Evolutionary conservation across 2,888 invertebrate species (phyloP), one percentile per base, ranked within the genome.

Genomic region (Pristionchus maxplancki): DNA sequence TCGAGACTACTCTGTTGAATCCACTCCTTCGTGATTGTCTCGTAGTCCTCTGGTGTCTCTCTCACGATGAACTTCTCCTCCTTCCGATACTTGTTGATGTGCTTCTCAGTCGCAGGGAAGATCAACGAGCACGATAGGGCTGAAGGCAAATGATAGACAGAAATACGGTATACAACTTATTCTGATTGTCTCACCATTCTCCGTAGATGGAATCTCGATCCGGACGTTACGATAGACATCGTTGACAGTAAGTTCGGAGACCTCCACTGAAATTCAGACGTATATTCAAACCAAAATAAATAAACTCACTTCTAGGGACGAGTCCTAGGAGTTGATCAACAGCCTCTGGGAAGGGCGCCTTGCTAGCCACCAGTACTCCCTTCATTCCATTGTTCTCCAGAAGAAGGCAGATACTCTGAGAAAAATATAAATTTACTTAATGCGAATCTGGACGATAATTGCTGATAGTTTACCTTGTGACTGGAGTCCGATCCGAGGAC

Each of bases 71-170:
- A 96, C 5, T 96, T 95, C 88, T 96, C 96, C 92, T 97, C 97
- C 50, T 96, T 96, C 17, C 96, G 96, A 95, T 97, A 99, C 95
- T 98, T 99, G 13, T 96, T 96, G 28, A 99, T 97, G 93, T 98
- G 98, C 94, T 97, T 97, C 88, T 97, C 96, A 48, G 97, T 97
- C 0, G 98, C 98, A 4, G 99, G 99, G 95, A 97, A 97, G 90
- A 99, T 97, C 28, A 88, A 40, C 4, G 58, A 58, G 31, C 58
- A 88, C 13, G 78, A 88, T 2, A 88, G 78, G 24, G 78, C 81
- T 88, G 78, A n/a, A 53, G 48, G 11, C 0, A 40, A 40, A 20
- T 74, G n/a, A 37, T 24, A 40, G 74, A 37, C 31, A 15, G 31
- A 15, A 24, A 8, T 58, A 44, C 64, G 40, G n/a, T 74, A 71